Evolutionary conservation across 2,113 vertebrate genomes (phyloP), one percentile per base, ranked within the genome.

Genomic region (Monopterus albus): DNA sequence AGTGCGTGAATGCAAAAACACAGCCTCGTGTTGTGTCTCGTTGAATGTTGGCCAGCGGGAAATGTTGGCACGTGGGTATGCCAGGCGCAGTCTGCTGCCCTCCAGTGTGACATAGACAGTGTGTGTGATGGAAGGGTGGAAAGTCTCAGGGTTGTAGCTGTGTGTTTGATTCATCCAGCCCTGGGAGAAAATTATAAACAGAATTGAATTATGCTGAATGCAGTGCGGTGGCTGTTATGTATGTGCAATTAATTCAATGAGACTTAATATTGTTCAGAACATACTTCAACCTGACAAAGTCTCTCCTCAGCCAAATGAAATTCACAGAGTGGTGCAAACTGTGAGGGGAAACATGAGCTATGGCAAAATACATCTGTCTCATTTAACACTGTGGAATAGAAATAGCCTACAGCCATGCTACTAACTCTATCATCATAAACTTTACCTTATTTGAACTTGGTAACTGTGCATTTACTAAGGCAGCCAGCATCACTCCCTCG

Each of bases 141-240:
- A 94, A 0, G 90, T 82, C 87, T 95, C 95, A 0, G 94, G 94
- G 52, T 95, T 91, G 1, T 96, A 96, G 36, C 0, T 33, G 2
- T 88, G 78, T n/a, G 94, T 90, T 75, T 94, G 93, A 72, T 94
- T 96, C 95, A 96, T 94, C 95, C 95, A 96, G 35, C 94, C 93
- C 95, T 96, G 84, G n/a, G 45, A 67, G 46, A 52, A 38, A 51
- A 73, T 1, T 0, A 58, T 20, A 3, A 31, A 50, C 14, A n/a
- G 14, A 70, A 43, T 6, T 8, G 2, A 45, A 68, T 3, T 21
- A 20, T 3, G n/a, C 1, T 20, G 38, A 28, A 25, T 51, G 14
- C 17, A 50, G 29, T 38, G 25, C 10, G 36, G n/a, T 36, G 15
- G 25, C 11, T 43, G 17, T 31, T 21, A 39, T 55, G 53, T 40